These are phyloP conservation scores for Ormyrus rosae DNA, from an alignment of 2,888 invertebrate species.

Conservation along the genomic window DNA sequence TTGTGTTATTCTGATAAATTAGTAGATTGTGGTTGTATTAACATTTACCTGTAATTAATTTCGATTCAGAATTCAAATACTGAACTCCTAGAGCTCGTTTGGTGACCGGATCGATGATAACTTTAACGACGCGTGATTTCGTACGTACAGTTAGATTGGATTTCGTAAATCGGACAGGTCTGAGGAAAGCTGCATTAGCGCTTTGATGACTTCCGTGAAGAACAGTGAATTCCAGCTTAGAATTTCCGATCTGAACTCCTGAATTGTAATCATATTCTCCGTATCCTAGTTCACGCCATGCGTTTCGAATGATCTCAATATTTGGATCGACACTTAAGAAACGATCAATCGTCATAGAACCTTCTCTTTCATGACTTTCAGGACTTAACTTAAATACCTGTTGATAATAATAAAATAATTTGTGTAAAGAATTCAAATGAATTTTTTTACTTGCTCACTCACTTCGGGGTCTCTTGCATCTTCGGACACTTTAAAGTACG, in stretches of 20 bases:
- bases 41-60: no score
- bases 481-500: conserved; percentile 77
- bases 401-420: conserved; percentile 2
- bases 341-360: conserved; percentile 81
- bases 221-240: conserved; percentile 80
- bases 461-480: conserved; percentile 62
- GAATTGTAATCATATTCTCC: conserved; percentile 79
- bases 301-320: conserved; percentile 78
- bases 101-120: no score
- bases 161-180: conserved; percentile 79
- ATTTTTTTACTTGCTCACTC: background rate
- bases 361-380: conserved; percentile 79
- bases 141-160: no score
- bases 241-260: conserved; percentile 79
- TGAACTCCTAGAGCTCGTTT: no score
- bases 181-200: conserved; percentile 81
- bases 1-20: no score
- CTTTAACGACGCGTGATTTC: no score
- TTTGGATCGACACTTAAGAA: conserved; percentile 81
- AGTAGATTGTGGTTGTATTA: no score
- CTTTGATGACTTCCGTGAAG: conserved; percentile 80
- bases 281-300: conserved; percentile 80
- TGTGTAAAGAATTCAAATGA: background rate
- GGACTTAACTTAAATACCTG: conserved; percentile 69
- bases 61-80: no score